A percentile compares a stretch with the other conserved stretches of the same genome.
Evolutionary conservation across 2,888 invertebrate species (phyloP).

Genomic region (Pseudanteris insignis): DNA sequence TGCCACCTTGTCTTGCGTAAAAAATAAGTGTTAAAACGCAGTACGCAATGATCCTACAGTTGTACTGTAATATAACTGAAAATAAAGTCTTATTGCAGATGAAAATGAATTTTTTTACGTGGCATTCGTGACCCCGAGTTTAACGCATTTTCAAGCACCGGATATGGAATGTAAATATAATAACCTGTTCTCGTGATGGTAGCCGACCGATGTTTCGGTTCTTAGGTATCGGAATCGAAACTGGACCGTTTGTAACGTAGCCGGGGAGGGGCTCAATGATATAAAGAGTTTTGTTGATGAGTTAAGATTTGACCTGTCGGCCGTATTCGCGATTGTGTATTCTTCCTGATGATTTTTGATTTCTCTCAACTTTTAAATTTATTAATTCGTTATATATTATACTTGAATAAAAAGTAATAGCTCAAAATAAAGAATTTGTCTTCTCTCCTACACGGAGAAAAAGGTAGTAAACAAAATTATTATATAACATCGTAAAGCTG

Average conservation of each 20-base stretch:
- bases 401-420: too few species aligned
- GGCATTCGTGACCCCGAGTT: not conserved
- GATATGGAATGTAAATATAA: conserved; percentile 36
- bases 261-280: conserved; percentile 33
- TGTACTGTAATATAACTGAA: not conserved
- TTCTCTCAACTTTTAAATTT: not conserved
- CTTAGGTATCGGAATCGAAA: conserved; percentile 32
- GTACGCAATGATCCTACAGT: conserved; percentile 6
- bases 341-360: too few species aligned
- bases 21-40: conserved; percentile 5
- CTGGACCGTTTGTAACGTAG: conserved; percentile 36
- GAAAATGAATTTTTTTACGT: conserved; percentile 3
- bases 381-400: too few species aligned
- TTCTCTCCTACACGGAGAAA: too few species aligned
- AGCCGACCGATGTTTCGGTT: conserved; percentile 17
- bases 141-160: conserved; percentile 7
- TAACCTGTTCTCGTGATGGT: conserved; percentile 26
- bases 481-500: too few species aligned
- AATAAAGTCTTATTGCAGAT: conserved; percentile 1
- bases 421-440: too few species aligned
- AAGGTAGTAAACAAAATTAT: too few species aligned
- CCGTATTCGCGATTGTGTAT: too few species aligned
- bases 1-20: conserved; percentile 21
- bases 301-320: conserved; percentile 3
- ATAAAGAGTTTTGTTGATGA: conserved; percentile 22